phyloP scores from a whole-genome alignment of 2,113 vertebrate genomes.

The Columbina picui region DNA sequence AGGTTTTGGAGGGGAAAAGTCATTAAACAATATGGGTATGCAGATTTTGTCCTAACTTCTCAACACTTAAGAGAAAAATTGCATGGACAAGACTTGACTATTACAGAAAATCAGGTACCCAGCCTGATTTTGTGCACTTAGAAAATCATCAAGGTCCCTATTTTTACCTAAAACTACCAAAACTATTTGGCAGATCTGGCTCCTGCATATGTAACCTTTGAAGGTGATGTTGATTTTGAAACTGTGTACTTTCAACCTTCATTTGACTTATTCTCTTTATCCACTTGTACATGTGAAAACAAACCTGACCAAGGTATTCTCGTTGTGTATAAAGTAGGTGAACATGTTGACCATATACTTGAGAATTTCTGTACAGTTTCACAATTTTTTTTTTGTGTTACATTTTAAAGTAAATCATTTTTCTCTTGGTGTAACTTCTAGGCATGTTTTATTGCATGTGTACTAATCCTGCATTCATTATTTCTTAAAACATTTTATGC shows the following conservation, averaged over 20 bases:
- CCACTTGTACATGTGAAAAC: not conserved
- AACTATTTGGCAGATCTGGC: not conserved
- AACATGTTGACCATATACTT: not conserved
- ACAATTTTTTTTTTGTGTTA: not conserved
- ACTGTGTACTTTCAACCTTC: rapidly evolving
- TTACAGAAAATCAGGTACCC: not conserved
- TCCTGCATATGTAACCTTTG: not conserved
- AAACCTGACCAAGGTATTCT: not conserved
- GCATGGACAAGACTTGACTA: not conserved
- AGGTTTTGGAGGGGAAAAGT: not conserved
- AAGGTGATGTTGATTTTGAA: not conserved
- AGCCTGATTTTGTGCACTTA: not conserved
- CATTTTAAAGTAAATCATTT: not conserved
- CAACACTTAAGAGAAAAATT: not conserved
- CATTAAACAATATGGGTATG: rapidly evolving
- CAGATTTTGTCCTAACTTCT: not conserved
- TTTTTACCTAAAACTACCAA: not conserved
- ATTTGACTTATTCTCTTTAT: not conserved
- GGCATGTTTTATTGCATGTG: not conserved
- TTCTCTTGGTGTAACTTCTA: not conserved
- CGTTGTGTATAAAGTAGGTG: not conserved
- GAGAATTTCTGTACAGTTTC: not conserved
- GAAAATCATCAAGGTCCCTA: not conserved
- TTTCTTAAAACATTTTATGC: not conserved
- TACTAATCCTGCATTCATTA: not conserved